Percentiles rank a stretch among this genome's conserved stretches.
These are phyloP conservation scores for Atractosteus spatula DNA, from an alignment of 2,113 vertebrate genomes.

Conservation along the genomic window DNA sequence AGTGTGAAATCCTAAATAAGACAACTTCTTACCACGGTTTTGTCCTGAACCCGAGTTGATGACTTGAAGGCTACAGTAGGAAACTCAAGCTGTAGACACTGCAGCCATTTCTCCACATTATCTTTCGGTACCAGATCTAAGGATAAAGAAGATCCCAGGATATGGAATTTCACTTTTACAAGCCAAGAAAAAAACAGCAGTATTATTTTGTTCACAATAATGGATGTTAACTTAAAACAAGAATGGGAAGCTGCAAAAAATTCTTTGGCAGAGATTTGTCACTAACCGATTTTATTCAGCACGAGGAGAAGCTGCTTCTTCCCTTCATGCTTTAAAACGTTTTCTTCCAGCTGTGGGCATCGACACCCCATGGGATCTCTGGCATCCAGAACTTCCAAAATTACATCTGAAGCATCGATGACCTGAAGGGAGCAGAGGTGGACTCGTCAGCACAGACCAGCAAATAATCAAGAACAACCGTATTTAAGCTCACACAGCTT, in stretches of 20 bases:
- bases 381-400: constrained; percentile 91
- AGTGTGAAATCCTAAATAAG: too few relatives aligned
- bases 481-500: too few relatives aligned
- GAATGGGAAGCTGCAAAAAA: too few relatives aligned
- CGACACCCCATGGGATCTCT: constrained; percentile 89
- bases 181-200: background rate
- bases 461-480: background rate
- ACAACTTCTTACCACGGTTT: constrained; percentile 54
- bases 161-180: too few relatives aligned
- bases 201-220: too few relatives aligned
- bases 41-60: constrained; percentile 65
- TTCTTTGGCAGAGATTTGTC: too few relatives aligned
- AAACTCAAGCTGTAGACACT: constrained; percentile 77
- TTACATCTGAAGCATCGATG: constrained; percentile 81
- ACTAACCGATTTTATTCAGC: constrained; percentile 89
- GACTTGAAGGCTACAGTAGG: constrained; percentile 87
- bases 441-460: background rate
- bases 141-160: background rate
- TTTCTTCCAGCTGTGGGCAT: constrained; percentile 86
- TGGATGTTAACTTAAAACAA: too few relatives aligned
- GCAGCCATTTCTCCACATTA: constrained; percentile 78
- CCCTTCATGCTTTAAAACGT: constrained; percentile 61
- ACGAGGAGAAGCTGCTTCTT: constrained; percentile 83
- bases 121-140: constrained; percentile 89
- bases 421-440: constrained; percentile 62